Base-by-base conservation (phyloP, 2,113 vertebrate species). In the Bujurquina vittata region DNA sequence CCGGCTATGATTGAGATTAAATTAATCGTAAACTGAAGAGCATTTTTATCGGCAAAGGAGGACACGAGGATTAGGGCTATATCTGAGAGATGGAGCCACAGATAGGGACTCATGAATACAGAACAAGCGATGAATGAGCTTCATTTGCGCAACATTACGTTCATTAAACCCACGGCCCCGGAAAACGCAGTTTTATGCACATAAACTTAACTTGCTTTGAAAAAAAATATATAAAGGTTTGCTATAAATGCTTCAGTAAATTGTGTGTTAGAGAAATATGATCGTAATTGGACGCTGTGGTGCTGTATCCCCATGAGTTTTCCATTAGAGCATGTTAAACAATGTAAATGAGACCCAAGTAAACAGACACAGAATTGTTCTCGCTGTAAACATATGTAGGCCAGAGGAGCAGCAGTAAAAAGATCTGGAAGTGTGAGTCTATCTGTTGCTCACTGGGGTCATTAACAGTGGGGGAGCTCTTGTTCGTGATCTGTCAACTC, bases 11-110 rank as follows among this genome's bases (percentile, higher is more conserved):
- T 97, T 95, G 95, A 95, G 95, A 96, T 95, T 96, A 96, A 97
- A 97, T 97, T 94, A 96, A 96, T 96, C 93, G 91, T 95, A 96
- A 96, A 95, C 92, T 95, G 94, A 94, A 96, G 94, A 93, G 95
- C 88, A 80, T 88, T 93, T 94, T 94, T 94, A 95, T 96, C 95
- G 90, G 95, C 95, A 94, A 89, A 89, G 74, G 87, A 93, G 88
- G 90, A 92, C 88, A 92, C 33, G 75, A 78, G 89, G 91, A 94
- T 89, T 81, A 91, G 88, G 60, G 84, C 65, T 85, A 12, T 87
- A 90, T 92, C 83, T 89, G 83, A 92, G 89, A 94, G 94, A 95
- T 95, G 94, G 94, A 87, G 75, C 75, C 75, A 40, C 86, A 82
- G 92, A 94, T 92, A 91, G 67, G 40, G 63, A 80, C 86, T 87